These are phyloP conservation scores for Columba janthina DNA, from an alignment of 2,113 vertebrate genomes.

Conservation along the genomic window DNA sequence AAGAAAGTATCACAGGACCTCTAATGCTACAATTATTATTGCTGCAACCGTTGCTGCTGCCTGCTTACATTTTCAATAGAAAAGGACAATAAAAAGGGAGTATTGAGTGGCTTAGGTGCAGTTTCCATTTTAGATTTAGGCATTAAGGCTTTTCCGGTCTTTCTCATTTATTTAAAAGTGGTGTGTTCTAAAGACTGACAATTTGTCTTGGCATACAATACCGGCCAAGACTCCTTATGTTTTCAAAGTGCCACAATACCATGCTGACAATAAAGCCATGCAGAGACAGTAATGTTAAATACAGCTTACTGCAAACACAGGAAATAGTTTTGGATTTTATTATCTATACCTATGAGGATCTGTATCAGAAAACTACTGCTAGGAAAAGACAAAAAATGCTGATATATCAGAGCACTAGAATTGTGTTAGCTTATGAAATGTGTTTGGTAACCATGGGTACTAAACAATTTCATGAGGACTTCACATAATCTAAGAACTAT, in stretches of 20 bases:
- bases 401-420: neutral
- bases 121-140: neutral
- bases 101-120: neutral
- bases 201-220: neutral
- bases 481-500: slow-evolving; percentile 28
- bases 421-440: neutral
- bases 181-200: neutral
- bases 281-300: neutral
- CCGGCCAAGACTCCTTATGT: neutral
- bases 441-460: slow-evolving; percentile 62
- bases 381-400: slow-evolving; percentile 4
- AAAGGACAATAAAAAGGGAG: neutral
- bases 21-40: neutral
- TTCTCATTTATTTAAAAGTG: neutral
- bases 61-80: neutral
- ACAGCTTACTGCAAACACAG: neutral
- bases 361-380: neutral
- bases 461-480: slow-evolving; percentile 40
- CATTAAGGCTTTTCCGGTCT: neutral
- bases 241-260: neutral
- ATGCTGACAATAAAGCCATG: neutral
- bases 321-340: neutral
- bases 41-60: neutral
- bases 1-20: neutral
- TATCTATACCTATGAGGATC: neutral